Evolutionary conservation across 2,113 vertebrate species (phyloP).

Genomic region (Lathamus discolor): DNA sequence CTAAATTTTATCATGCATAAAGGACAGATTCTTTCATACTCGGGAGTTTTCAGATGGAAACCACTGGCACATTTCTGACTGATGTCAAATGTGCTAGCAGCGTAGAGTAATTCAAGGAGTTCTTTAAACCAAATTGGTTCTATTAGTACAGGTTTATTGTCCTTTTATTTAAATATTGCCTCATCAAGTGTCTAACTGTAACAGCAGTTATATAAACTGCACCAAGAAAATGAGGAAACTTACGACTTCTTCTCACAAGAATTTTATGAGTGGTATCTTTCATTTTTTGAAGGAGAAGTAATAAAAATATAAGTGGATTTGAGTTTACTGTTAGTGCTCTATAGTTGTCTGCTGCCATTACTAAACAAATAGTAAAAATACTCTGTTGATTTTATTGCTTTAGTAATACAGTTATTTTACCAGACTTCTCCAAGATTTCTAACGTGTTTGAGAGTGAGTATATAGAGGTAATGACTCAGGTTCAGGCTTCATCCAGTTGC

Average conservation of each 20-base stretch:
- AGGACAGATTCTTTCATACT: slow-evolving; percentile 39
- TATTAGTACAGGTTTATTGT: not conserved
- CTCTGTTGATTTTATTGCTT: slow-evolving; percentile 33
- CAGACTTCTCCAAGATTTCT: not conserved
- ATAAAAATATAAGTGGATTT: slow-evolving; percentile 36
- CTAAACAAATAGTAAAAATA: slow-evolving; percentile 41
- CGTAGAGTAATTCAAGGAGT: not conserved
- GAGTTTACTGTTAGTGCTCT: slow-evolving; percentile 5
- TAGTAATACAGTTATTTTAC: not conserved
- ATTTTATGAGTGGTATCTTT: not conserved
- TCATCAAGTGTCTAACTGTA: not conserved
- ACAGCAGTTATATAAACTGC: not conserved
- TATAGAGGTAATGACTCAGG: not conserved
- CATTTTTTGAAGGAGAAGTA: not conserved
- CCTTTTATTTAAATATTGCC: not conserved
- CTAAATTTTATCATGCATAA: slow-evolving; percentile 56
- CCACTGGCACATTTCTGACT: not conserved
- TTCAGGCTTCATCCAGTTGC: not conserved
- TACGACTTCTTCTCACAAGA: not conserved
- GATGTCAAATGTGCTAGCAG: not conserved
- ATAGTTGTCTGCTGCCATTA: not conserved
- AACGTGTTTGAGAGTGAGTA: not conserved
- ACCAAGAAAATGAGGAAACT: not conserved
- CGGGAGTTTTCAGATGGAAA: not conserved
- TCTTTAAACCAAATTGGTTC: not conserved